Evolutionary conservation across 2,113 vertebrate genomes (phyloP).

Genomic region (Gracilinanus agilis): DNA sequence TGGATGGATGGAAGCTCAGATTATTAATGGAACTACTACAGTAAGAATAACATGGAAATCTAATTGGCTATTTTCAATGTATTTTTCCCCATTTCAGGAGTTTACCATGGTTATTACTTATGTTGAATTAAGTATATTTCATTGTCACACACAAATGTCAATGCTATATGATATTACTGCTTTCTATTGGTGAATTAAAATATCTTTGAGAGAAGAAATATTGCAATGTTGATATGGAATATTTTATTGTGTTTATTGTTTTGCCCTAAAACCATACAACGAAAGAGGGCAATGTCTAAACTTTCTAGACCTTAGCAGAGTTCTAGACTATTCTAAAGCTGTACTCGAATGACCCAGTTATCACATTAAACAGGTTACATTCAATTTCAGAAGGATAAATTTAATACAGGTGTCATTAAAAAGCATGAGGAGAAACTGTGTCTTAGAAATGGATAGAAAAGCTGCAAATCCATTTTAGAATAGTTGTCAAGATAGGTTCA

Average conservation of each 20-base stretch:
- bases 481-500: background rate
- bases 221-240: constrained; percentile 15
- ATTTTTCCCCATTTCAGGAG: background rate
- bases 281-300: background rate
- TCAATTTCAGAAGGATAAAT: background rate
- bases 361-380: background rate
- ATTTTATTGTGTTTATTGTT: constrained; percentile 17
- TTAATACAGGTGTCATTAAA: background rate
- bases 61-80: constrained; percentile 14
- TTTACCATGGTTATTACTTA: constrained; percentile 2
- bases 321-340: background rate
- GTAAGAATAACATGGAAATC: background rate
- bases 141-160: background rate
- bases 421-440: background rate
- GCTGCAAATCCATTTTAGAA: background rate
- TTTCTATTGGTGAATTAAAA: constrained; percentile 17
- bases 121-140: constrained; percentile 34
- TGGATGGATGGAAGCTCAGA: background rate
- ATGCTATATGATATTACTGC: constrained; percentile 2
- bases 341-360: background rate
- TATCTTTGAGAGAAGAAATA: constrained; percentile 32
- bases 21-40: constrained; percentile 14
- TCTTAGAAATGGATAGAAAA: background rate
- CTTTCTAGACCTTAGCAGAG: background rate
- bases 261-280: constrained; percentile 13